Conservation (phyloP, 2,888 invertebrate genomes). For the Leptinotarsa haldemani region DNA sequence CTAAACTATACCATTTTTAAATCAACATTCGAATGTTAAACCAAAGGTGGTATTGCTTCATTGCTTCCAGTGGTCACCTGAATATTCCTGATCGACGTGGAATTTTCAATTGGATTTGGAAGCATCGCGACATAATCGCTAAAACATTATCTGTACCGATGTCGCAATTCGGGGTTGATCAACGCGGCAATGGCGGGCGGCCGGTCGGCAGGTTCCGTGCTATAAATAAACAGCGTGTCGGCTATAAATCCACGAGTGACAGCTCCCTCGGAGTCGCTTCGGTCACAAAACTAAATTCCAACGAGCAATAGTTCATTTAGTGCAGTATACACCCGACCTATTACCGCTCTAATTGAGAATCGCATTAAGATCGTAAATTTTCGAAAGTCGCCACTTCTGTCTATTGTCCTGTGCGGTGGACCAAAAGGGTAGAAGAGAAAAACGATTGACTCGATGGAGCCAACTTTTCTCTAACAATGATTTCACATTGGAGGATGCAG, state of each 20-base stretch:
- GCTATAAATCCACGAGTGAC: constrained; percentile 57
- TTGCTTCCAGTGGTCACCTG: too few species aligned
- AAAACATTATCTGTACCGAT: neutral
- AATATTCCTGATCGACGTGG: too few species aligned
- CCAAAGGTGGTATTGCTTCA: too few species aligned
- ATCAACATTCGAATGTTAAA: too few species aligned
- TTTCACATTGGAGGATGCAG: neutral
- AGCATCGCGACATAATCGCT: neutral
- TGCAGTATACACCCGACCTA: constrained; percentile 68
- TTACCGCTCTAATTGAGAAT: constrained; percentile 77
- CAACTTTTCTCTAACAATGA: neutral
- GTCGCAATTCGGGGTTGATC: constrained; percentile 20
- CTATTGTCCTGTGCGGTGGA: constrained; percentile 56
- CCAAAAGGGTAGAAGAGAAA: constrained; percentile 12
- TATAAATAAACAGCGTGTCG: constrained; percentile 51
- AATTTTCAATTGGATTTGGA: neutral
- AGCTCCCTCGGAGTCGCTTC: constrained; percentile 52
- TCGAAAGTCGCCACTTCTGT: constrained; percentile 64
- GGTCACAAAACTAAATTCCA: constrained; percentile 65
- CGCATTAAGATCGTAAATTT: constrained; percentile 76
- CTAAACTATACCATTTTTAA: too few species aligned
- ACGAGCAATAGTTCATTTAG: constrained; percentile 65
- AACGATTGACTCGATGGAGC: neutral
- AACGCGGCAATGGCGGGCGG: constrained; percentile 38
- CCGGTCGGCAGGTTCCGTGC: constrained; percentile 38